Conservation (phyloP, 2,797 vertebrate species). For the Phrynocephalus vlangalii region DNA sequence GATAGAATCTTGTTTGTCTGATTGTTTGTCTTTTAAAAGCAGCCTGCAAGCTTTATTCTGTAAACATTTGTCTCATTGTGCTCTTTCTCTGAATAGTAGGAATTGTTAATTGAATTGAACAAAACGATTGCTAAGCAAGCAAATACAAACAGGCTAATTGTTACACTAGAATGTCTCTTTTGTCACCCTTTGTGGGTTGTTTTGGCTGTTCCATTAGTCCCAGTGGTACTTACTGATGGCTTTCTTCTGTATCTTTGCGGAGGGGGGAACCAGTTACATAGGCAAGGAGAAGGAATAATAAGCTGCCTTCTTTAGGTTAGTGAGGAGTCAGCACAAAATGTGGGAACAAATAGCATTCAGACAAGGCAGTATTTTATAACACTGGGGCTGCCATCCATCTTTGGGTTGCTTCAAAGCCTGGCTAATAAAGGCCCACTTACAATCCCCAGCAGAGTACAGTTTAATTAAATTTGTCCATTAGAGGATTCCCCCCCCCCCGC, state of each 20-base stretch:
- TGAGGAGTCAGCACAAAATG: conserved; percentile 71
- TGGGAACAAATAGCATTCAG: conserved; percentile 73
- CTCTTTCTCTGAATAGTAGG: conserved; percentile 68
- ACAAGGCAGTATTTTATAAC: conserved; percentile 74
- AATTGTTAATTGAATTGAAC: conserved; percentile 75
- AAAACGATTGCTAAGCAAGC: conserved; percentile 63
- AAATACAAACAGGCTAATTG: conserved; percentile 72
- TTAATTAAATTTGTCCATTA: conserved; percentile 72
- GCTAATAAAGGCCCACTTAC: conserved; percentile 67
- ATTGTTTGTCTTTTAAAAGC: conserved; percentile 67
- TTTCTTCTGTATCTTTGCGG: conserved; percentile 28
- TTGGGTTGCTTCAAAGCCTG: conserved; percentile 73
- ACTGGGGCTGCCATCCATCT: conserved; percentile 63
- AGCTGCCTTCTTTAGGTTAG: conserved; percentile 70
- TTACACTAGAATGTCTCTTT: conserved; percentile 66
- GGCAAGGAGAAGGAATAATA: conserved; percentile 64
- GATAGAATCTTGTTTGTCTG: conserved; percentile 50
- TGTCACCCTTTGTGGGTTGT: conserved; percentile 65
- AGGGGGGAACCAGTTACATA: conserved; percentile 43
- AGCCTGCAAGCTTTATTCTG: conserved; percentile 48
- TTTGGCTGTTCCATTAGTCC: conserved; percentile 68
- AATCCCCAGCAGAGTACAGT: conserved; percentile 66
- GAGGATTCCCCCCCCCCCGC: conserved; percentile 30
- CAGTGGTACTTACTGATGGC: conserved; percentile 65
- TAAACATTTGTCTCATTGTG: conserved; percentile 74